Conservation (phyloP, 1,140 invertebrate species). For the Achatina immaculata region DNA sequence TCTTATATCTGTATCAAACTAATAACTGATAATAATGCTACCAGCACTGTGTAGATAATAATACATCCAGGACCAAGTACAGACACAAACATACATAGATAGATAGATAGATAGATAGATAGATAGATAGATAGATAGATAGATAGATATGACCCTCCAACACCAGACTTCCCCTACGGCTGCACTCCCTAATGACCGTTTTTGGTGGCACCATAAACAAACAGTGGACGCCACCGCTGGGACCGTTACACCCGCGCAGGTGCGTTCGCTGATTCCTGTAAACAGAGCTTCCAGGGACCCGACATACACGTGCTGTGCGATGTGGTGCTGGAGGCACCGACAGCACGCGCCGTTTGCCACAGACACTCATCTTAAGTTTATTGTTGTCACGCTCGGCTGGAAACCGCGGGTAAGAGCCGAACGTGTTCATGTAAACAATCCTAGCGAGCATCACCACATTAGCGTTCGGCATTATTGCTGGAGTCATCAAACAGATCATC, state of each 20-base stretch:
- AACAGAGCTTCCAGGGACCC: neutral
- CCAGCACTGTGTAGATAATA: no score
- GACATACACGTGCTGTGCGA: neutral
- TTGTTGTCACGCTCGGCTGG: slow-evolving; percentile 8
- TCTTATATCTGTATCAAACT: no score
- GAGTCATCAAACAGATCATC: neutral
- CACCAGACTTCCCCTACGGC: neutral
- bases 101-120: neutral
- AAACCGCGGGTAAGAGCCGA: neutral
- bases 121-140: neutral
- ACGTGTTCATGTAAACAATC: neutral
- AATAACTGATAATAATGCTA: no score
- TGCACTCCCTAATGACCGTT: neutral
- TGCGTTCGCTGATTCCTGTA: neutral
- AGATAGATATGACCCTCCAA: neutral
- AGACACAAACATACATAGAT: neutral
- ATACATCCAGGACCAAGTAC: no score
- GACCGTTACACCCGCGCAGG: neutral
- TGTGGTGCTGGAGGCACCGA: neutral
- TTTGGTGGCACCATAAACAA: neutral
- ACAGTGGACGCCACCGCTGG: neutral
- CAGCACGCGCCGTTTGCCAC: slow-evolving; percentile 14
- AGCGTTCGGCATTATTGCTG: neutral
- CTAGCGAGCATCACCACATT: neutral
- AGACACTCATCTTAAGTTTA: slow-evolving; percentile 2